Percentiles rank a stretch among this genome's conserved stretches.
These are phyloP conservation scores for Pantala flavescens DNA, from an alignment of 1,140 invertebrate genomes.

Conservation along the genomic window DNA sequence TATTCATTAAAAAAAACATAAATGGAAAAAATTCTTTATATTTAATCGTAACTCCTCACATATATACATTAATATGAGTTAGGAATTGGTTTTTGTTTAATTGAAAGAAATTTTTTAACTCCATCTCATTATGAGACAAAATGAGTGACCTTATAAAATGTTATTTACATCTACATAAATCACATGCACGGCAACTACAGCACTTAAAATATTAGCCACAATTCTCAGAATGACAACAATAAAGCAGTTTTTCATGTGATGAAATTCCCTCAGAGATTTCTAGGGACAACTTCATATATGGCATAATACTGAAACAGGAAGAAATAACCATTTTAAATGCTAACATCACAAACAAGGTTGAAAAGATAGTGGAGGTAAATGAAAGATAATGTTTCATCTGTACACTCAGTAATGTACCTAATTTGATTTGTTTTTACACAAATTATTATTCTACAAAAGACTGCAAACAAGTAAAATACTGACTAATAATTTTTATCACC, in stretches of 20 bases:
- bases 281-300: neutral
- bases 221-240: neutral
- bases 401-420: neutral
- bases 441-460: neutral
- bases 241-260: neutral
- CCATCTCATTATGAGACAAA: conserved; percentile 3
- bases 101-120: neutral
- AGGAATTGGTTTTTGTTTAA: conserved; percentile 6
- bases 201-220: neutral
- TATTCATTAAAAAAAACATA: neutral
- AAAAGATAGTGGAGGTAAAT: neutral
- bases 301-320: neutral
- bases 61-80: neutral
- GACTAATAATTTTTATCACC: neutral
- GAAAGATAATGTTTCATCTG: neutral
- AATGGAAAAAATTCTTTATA: neutral
- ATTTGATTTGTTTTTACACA: neutral
- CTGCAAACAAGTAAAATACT: neutral
- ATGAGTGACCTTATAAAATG: neutral
- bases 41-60: neutral
- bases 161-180: neutral
- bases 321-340: neutral
- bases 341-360: neutral
- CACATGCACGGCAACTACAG: neutral
- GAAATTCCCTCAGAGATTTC: neutral